Evolutionary conservation across 2,797 vertebrate species (phyloP).

Genomic region (Halcyon badia): DNA sequence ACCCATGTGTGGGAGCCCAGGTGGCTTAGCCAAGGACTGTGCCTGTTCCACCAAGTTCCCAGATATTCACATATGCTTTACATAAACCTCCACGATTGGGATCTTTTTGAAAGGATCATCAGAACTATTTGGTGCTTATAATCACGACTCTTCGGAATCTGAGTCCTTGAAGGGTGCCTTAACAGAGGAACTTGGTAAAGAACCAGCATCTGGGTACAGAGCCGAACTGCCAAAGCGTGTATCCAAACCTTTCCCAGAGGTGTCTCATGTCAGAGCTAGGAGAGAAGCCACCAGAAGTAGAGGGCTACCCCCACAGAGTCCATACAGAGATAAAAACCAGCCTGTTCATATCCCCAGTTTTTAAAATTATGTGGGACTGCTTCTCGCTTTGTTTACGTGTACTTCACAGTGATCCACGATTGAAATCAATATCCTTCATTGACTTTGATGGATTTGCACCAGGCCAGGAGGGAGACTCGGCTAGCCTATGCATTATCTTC

Average conservation of each 20-base stretch:
- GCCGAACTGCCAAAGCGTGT: fast-evolving
- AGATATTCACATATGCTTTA: background rate
- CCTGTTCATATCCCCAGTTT: background rate
- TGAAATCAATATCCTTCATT: constrained; percentile 45
- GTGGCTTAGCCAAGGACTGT: background rate
- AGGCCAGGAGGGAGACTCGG: background rate
- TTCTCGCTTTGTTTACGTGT: background rate
- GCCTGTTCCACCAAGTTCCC: background rate
- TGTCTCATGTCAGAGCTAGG: background rate
- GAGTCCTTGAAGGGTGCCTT: constrained; percentile 25
- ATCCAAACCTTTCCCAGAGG: background rate
- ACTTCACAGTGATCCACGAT: constrained; percentile 1
- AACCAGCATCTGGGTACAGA: background rate
- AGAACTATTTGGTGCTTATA: constrained; percentile 5
- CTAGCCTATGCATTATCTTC: background rate
- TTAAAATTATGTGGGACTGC: background rate
- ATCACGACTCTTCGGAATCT: background rate
- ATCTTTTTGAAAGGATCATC: background rate
- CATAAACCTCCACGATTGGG: background rate
- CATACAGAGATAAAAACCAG: background rate
- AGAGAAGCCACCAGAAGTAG: constrained; percentile 6
- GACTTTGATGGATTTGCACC: constrained; percentile 56
- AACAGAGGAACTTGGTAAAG: background rate
- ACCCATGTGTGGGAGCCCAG: background rate
- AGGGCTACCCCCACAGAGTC: background rate